Base-by-base conservation (phyloP, 2,113 vertebrate genomes). In the Baryphthengus martii region DNA sequence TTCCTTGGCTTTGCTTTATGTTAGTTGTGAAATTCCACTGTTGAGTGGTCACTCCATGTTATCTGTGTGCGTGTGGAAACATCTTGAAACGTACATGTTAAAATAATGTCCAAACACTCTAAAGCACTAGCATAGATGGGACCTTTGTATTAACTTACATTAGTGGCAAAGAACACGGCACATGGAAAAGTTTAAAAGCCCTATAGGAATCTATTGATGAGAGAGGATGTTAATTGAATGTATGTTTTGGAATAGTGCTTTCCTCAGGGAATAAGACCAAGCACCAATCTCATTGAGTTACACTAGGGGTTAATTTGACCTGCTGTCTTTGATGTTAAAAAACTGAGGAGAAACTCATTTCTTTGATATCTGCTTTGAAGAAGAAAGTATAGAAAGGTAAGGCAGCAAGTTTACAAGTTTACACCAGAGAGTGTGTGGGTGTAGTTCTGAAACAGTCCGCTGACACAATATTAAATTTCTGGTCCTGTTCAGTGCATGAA, bases 401-500 rank as follows among this genome's bases (percentile, higher is more conserved):
- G 52, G 59, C 59, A 65, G 74, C 5, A 24, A 76, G 58, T 93
- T 94, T 91, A 52, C 26, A 4, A 76, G 58, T 93, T 94, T 91
- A 52, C 26, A 5, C 72, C 52, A 81, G 72, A 63, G 53, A 73
- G 25, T 26, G 81, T 85, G 59, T 89, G 37, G 75, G 72, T 81
- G 53, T 63, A 40, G 49, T 93, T 92, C 53, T 95, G 86, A 92
- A 93, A 50, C 35, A 68, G 85, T 88, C 87, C 86, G 35, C 82
- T 94, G 86, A 85, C 91, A 91, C 78, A 74, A 25, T 85, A 88
- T 93, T 94, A 88, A 62, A 91, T 97, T 97, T 95, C 89, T 93
- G 40, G 50, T 92, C 73, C 82, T 85, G 85, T 67, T 94, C 85
- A 82, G 37, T 89, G 39, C 59, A 33, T 91, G 31, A 85, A 89